Conservation (phyloP, 2,888 invertebrate species). For the Hypsopygia costalis region DNA sequence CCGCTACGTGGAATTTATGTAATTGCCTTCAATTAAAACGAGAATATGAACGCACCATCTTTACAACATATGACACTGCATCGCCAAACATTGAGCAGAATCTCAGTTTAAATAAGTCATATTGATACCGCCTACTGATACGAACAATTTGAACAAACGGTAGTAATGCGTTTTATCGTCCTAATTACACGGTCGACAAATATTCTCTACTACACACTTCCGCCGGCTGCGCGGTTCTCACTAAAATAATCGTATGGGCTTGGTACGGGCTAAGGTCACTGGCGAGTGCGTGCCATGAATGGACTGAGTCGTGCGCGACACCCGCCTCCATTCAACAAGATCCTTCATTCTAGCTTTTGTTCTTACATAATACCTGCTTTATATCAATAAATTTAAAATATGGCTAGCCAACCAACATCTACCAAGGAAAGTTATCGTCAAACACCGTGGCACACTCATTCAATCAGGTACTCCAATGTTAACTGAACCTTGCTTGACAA, state of each 20-base stretch:
- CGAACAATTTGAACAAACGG: slow-evolving; percentile 12
- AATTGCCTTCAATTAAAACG: slow-evolving; percentile 75
- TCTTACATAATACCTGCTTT: slow-evolving; percentile 44
- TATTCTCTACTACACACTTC: slow-evolving; percentile 40
- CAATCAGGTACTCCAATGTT: too few species aligned
- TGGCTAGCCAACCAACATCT: background rate
- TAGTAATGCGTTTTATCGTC: slow-evolving; percentile 26
- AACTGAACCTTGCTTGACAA: too few species aligned
- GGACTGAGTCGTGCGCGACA: slow-evolving; percentile 44
- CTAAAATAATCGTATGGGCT: slow-evolving; percentile 41
- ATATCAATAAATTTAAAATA: background rate
- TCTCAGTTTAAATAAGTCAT: slow-evolving; percentile 7
- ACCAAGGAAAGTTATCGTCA: too few species aligned
- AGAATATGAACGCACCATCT: slow-evolving; percentile 55
- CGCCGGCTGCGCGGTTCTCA: slow-evolving; percentile 17
- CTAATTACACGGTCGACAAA: slow-evolving; percentile 31
- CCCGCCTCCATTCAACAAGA: slow-evolving; percentile 49
- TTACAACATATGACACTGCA: slow-evolving; percentile 24
- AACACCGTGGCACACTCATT: too few species aligned
- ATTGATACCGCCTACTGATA: background rate
- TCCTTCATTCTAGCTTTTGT: slow-evolving; percentile 56
- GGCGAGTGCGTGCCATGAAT: slow-evolving; percentile 55
- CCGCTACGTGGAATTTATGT: slow-evolving; percentile 76
- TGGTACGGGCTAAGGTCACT: slow-evolving; percentile 48
- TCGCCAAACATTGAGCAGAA: slow-evolving; percentile 6